A percentile compares a stretch with the other conserved stretches of the same genome.
phyloP scores from a whole-genome alignment of 2,888 invertebrate genomes.

The Brenthis hecate region DNA sequence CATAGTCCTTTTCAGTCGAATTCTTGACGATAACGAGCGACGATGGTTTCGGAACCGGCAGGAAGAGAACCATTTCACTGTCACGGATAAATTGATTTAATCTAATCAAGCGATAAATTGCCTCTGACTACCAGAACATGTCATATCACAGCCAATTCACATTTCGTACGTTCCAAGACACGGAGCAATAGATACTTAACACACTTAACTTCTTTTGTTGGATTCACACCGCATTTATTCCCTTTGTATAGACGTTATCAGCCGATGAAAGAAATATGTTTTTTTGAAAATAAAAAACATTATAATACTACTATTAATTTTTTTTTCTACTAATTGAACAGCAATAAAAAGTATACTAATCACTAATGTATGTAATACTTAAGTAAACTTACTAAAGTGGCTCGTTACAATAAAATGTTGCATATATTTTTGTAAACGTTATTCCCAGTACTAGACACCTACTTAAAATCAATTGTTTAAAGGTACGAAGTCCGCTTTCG shows the following conservation, averaged over 20 bases:
- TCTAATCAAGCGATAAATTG: constrained; percentile 75
- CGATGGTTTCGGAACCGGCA: constrained; percentile 64
- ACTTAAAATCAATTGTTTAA: constrained; percentile 18
- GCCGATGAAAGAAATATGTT: background rate
- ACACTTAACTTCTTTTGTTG: constrained; percentile 18
- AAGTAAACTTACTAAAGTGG: too few relatives aligned
- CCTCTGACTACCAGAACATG: constrained; percentile 44
- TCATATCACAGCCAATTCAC: constrained; percentile 32
- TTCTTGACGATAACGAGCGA: constrained; percentile 66
- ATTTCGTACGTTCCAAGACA: constrained; percentile 28
- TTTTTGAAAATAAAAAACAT: too few relatives aligned
- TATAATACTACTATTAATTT: too few relatives aligned
- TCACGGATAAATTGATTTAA: constrained; percentile 75
- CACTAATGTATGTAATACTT: too few relatives aligned
- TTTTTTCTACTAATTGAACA: too few relatives aligned
- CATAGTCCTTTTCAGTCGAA: constrained; percentile 55
- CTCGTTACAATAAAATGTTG: too few relatives aligned
- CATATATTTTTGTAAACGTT: background rate
- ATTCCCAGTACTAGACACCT: background rate
- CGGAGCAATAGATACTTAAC: constrained; percentile 21
- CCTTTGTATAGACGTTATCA: background rate
- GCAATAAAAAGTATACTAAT: too few relatives aligned
- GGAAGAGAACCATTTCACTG: constrained; percentile 72
- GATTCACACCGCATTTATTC: background rate
- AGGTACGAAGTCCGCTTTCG: constrained; percentile 22